These are phyloP conservation scores for Monoplex corrugatus DNA, from an alignment of 2,888 invertebrate genomes.

Conservation along the genomic window DNA sequence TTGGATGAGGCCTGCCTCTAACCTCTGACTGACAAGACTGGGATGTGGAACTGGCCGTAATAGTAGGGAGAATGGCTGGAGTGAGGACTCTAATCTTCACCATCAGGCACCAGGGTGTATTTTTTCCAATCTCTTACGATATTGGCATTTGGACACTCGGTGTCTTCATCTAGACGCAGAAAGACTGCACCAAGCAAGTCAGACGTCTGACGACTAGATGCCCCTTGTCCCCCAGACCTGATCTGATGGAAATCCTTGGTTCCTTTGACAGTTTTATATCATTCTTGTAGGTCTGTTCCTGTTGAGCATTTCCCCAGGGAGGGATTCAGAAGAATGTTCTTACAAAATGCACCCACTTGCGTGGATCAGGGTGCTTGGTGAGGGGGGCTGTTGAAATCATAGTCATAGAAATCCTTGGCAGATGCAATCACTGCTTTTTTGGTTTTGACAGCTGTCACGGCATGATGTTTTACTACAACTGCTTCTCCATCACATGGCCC, in stretches of 20 bases:
- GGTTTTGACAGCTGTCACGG: neutral
- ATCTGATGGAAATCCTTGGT: neutral
- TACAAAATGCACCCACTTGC: neutral
- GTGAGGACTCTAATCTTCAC: neutral
- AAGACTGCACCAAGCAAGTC: neutral
- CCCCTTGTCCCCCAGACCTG: neutral
- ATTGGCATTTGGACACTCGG: neutral
- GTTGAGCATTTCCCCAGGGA: neutral
- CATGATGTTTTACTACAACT: neutral
- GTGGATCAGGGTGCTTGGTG: neutral
- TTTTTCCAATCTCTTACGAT: neutral
- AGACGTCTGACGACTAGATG: neutral
- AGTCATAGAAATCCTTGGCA: neutral
- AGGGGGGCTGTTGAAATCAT: neutral
- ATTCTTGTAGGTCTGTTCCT: neutral
- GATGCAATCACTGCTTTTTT: neutral
- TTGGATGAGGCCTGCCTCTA: neutral
- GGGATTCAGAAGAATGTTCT: constrained; percentile 4
- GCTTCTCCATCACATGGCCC: constrained; percentile 3
- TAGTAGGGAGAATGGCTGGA: too few relatives aligned
- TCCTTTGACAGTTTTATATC: too few relatives aligned
- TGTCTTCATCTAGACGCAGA: neutral
- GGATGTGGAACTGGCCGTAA: neutral
- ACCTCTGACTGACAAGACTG: neutral
- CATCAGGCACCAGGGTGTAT: neutral